Percentiles rank a stretch among this genome's conserved stretches.
phyloP scores from a whole-genome alignment of 2,888 invertebrate species.

The Pristionchus fissidentatus region DNA sequence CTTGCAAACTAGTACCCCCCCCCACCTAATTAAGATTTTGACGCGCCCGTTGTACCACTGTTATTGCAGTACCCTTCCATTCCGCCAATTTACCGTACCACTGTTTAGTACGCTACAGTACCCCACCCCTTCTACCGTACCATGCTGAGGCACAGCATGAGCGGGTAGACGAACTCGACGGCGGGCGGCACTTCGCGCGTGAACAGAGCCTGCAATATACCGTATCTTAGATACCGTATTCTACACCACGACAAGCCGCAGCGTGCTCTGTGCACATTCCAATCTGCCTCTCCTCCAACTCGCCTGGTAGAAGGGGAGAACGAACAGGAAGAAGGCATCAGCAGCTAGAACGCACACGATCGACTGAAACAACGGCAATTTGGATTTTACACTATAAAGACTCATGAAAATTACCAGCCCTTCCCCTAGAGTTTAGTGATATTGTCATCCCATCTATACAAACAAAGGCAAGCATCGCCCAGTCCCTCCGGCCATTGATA shows the following conservation, averaged over 20 bases:
- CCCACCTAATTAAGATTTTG: too few relatives aligned
- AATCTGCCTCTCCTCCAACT: slow-evolving; percentile 12
- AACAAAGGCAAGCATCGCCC: neutral
- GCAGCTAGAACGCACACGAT: slow-evolving; percentile 62
- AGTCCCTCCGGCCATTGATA: neutral
- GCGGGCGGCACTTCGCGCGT: slow-evolving; percentile 51
- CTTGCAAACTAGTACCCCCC: too few relatives aligned
- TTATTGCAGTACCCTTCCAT: too few relatives aligned
- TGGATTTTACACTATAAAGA: too few relatives aligned
- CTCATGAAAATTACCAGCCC: too few relatives aligned
- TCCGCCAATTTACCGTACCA: neutral
- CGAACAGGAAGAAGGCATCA: slow-evolving; percentile 66
- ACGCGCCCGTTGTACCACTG: too few relatives aligned
- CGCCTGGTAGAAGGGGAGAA: slow-evolving; percentile 68
- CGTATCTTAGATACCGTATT: neutral
- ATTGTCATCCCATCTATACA: too few relatives aligned
- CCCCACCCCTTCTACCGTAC: slow-evolving; percentile 51
- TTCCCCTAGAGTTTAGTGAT: too few relatives aligned
- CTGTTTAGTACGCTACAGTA: neutral
- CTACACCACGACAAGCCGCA: neutral
- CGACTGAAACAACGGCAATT: slow-evolving; percentile 58
- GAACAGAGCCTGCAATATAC: slow-evolving; percentile 42
- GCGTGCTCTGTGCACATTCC: neutral
- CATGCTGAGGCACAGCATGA: slow-evolving; percentile 69
- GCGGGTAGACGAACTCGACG: slow-evolving; percentile 72